Evolutionary conservation across 1,140 invertebrate genomes (phyloP), one percentile per base, ranked within the genome.

Genomic region (Adelges cooleyi): DNA sequence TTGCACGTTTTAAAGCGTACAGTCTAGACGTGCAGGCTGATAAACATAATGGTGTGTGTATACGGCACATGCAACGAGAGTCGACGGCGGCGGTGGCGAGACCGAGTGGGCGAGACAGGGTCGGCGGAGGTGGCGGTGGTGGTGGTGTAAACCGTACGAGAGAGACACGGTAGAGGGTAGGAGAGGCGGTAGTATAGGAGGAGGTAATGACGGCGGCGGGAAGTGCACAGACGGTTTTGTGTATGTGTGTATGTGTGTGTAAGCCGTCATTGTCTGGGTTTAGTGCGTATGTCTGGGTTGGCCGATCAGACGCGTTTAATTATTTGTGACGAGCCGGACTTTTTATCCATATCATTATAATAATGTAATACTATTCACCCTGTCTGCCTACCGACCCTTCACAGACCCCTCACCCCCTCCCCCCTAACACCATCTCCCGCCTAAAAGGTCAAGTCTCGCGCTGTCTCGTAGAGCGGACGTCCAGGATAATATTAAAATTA

Each of bases 291-390:
- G 54, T 56, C 53, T 56, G 36, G n/a, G 53, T 59, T 59, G 44
- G 40, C 54, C 54, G 54, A 59, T 59, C 54, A 59, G 44, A 59
- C 54, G 54, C 54, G 54, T 59, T 59, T 59, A 59, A 59, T 59
- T 59, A 59, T 59, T 59, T 59, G 54, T 59, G 54, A 59, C 54
- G 54, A 59, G 54, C 40, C 54, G 38, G 23, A 17, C 22, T 59
- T 59, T 42, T 42, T 59, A 23, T 36, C n/a, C n/a, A n/a, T n/a
- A n/a, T n/a, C n/a, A n/a, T n/a, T n/a, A n/a, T n/a, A n/a, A n/a
- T n/a, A n/a, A n/a, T n/a, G n/a, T n/a, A n/a, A n/a, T n/a, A n/a
- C n/a, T 59, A 15, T 36, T 46, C n/a, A 27, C 20, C 51, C 23
- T 13, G 15, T 15, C 23, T 27, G 23, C 8, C 17, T 18, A 18